These are phyloP conservation scores for Hydractinia symbiolongicarpus DNA, from an alignment of 30 jellyfish, hydroid and myxozoan genomes.

Conservation along the genomic window DNA sequence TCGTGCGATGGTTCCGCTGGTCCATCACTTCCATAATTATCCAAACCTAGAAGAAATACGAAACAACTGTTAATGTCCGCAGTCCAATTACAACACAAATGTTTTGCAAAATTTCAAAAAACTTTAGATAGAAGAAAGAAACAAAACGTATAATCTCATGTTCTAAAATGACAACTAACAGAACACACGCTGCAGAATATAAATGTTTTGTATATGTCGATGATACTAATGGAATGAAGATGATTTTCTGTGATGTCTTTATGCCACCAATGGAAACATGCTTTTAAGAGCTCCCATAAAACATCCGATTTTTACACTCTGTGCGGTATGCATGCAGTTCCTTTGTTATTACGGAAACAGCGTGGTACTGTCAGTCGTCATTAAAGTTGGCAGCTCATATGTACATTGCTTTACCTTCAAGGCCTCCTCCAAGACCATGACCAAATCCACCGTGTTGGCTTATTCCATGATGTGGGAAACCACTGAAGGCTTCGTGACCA, in stretches of 20 bases:
- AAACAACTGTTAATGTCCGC: background rate
- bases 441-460: background rate
- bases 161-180: slow-evolving; percentile 7
- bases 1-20: background rate
- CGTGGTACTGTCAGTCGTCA: slow-evolving; percentile 23
- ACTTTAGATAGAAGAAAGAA: background rate
- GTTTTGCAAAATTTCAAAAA: background rate
- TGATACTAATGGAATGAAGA: no score
- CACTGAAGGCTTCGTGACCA: background rate
- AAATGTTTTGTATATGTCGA: no score
- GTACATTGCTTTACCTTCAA: slow-evolving; percentile 9
- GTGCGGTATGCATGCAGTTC: no score
- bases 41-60: background rate
- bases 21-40: background rate
- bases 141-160: background rate
- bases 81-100: background rate
- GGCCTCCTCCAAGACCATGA: background rate
- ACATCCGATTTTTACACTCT: no score
- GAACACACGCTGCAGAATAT: background rate
- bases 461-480: slow-evolving; percentile 9
- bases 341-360: background rate
- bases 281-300: no score
- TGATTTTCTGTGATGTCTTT: no score
- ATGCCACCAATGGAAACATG: no score
- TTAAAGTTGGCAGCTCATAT: slow-evolving; percentile 18